Evolutionary conservation across 2,113 vertebrate genomes (phyloP), one percentile per base, ranked within the genome.

Genomic region (Ictalurus furcatus): DNA sequence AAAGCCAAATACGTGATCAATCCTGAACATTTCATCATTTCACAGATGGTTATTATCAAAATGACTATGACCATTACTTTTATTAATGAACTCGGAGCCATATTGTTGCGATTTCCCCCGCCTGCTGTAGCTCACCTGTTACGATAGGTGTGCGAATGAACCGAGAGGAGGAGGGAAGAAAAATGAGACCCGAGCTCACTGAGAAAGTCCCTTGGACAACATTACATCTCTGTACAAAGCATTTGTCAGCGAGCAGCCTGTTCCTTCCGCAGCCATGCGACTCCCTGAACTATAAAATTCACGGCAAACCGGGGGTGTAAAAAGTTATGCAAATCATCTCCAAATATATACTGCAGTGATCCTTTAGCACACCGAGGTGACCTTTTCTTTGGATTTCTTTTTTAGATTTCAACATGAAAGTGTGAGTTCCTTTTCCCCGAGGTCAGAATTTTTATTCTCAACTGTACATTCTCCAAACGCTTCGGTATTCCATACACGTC

Each of bases 151-250:
- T 80, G 67, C 28, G 88, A 74, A 85, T 76, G 58, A 85, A 76
- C 30, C 63, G 58, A 88, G 71, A 52, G 40, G 84, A 82, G 88
- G 78, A 48, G 52, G 59, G 85, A 80, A 87, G 90, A 91, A 59
- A 87, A 91, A 90, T 88, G 89, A 87, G 40, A 81, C 52, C 56
- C 65, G 23, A 58, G 87, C 67, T 74, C 7, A 81, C 88, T 56
- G 90, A 69, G 16, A 34, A 81, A 78, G 89, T 92, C 92, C 92
- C 92, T 90, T 88, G 89, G 90, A 92, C 88, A 87, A 86, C 90
- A 91, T 91, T 90, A 89, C 85, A 86, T 89, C 83, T 87, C 84
- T 44, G 89, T 85, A 87, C 59, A 85, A 88, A 37, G 73, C 87
- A 90, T 89, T 87, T 90, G 85, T 91, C 90, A 91, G 89, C n/a